Base-by-base conservation (phyloP, 1,140 invertebrate species). In the Pachypsylla venusta region DNA sequence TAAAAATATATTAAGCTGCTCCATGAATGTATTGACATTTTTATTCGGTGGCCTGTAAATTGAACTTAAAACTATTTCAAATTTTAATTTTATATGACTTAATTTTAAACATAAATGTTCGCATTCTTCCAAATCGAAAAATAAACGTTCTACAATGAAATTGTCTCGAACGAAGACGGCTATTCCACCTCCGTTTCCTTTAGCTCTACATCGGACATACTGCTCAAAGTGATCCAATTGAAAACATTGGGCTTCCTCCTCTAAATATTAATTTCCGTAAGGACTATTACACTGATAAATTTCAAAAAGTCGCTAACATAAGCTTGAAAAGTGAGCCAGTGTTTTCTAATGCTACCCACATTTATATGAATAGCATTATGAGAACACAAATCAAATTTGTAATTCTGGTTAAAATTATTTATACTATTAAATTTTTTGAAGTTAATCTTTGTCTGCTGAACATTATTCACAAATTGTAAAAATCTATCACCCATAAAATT, bases 381-480 rank as follows among this genome's bases (percentile, higher is more conserved):
- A n/a, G 16, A 22, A 10, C 22, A 19, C 22, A 22, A 4, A 3
- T 19, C n/a, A n/a, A 48, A 48, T 19, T 4, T 10, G 22, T 10
- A 48, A 48, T 48, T 48, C 16, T n/a, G 16, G 16, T 14, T 28
- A 35, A 53, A 16, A 53, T 54, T 30, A 53, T 57, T 58, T 14
- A 22, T 26, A 39, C 12, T 58, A 28, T 58, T 42, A 62, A 59
- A 56, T 35, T 19, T 14, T 22, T 19, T 2, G 27, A 55, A 30
- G 35, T 55, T 59, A 5, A 59, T 25, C 39, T 2, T 19, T 40
- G 58, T 4, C 30, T 57, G 25, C 1, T 19, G 53, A 27, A 25
- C 16, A 27, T 28, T 26, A 5, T 30, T 19, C 53, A 54, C 20
- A 54, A 1, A 54, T 12, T 14, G 14, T 12, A 16, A 13, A 12